phyloP scores from a whole-genome alignment of 2,797 vertebrate species.

The Stomatorhinus walkeri region DNA sequence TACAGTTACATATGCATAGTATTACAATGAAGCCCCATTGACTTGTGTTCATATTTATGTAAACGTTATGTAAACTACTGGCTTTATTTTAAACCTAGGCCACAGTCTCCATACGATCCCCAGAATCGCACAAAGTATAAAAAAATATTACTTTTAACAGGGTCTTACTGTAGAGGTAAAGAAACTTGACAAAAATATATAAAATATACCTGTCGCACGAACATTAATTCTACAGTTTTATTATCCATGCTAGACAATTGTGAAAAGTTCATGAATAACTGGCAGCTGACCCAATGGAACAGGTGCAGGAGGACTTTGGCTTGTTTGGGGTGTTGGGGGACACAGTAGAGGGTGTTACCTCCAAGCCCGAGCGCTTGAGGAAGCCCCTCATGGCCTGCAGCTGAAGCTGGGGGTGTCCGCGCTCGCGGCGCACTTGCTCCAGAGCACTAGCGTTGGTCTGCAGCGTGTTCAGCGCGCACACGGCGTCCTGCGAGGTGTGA shows the following conservation, averaged over 20 bases:
- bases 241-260: not conserved
- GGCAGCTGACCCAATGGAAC: not conserved
- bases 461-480: conserved; percentile 83
- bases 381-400: conserved; percentile 76
- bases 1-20: not conserved
- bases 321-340: not conserved
- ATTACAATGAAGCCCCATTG: not conserved
- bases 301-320: not conserved
- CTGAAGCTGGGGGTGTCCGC: conserved; percentile 64
- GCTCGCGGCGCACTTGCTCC: conserved; percentile 72
- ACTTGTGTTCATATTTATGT: not conserved
- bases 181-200: not conserved
- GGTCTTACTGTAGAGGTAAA: not conserved
- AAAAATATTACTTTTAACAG: not conserved
- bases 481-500: conserved; percentile 66
- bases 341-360: conserved; percentile 50
- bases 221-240: not conserved
- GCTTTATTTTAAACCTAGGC: not conserved
- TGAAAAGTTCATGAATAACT: not conserved
- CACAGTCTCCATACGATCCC: not conserved
- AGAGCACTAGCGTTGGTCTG: conserved; percentile 83
- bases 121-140: not conserved
- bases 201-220: not conserved
- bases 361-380: conserved; percentile 70
- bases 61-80: not conserved